Base-by-base conservation (phyloP, 2,797 vertebrate genomes). In the Nannoperca obscura region DNA sequence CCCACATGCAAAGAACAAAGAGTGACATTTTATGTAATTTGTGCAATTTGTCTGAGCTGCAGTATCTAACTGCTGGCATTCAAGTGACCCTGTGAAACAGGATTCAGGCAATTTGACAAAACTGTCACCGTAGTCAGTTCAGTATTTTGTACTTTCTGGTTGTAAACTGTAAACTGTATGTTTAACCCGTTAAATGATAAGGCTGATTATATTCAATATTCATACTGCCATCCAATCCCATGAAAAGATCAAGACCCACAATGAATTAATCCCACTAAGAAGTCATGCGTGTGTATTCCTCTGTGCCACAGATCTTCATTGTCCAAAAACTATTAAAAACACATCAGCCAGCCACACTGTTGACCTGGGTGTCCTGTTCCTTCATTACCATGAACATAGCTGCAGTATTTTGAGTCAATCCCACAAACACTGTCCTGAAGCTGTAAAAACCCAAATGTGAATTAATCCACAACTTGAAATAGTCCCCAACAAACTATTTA, bases 31-130 rank as follows among this genome's bases (percentile, higher is more conserved):
- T 11, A 24, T 14, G 12, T 12, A 7, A 20, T 32, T 57, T 50
- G 32, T 50, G 53, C 24, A 44, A 42, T 52, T 42, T 60, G 24
- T 59, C 4, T 53, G 27, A 32, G 7, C 27, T 24, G 44, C n/a
- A 30, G 20, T 12, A 6, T 34, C 5, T 47, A 40, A 52, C 36
- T 27, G 13, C 49, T 47, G 54, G 50, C 22, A 36, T 27, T 63
- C 20, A 49, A 74, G 71, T 24, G 20, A 50, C 7, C 47, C 36
- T 52, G 27, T n/a, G 9, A 58, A 65, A 82, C 20, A 42, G 15
- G 58, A 69, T 53, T 69, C 34, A 70, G 24, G 34, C 40, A 58
- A 7, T 69, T 73, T 59, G 34, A 59, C 38, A 69, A 68, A 57
- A 9, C 52, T 57, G 49, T 38, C 55, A 40, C n/a, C 0, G 4